These are phyloP conservation scores for Perdix hodgsoniae DNA, from an alignment of 2,797 vertebrate genomes.

Conservation along the genomic window DNA sequence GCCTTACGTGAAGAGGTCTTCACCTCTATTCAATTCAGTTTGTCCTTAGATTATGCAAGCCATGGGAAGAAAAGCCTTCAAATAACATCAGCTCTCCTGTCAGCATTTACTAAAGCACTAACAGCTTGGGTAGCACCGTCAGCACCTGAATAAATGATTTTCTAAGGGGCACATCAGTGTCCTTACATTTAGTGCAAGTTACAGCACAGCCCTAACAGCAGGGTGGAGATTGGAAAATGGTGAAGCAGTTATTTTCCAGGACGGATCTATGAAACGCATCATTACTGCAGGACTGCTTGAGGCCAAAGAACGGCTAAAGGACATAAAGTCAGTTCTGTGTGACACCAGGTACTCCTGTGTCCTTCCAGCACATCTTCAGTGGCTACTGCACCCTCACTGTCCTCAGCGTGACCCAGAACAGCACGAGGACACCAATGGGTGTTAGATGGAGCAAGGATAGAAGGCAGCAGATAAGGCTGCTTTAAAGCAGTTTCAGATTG, in stretches of 20 bases:
- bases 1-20: neutral
- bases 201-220: rapidly evolving
- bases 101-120: neutral
- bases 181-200: neutral
- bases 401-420: neutral
- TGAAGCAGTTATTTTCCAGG: neutral
- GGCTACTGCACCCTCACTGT: neutral
- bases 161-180: neutral
- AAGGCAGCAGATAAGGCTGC: too few species aligned
- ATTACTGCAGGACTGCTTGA: neutral
- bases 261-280: neutral
- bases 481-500: too few species aligned
- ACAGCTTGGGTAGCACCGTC: neutral
- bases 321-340: neutral
- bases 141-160: neutral
- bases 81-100: neutral
- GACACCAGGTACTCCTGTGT: neutral
- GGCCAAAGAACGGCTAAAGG: neutral
- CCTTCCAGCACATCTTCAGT: neutral
- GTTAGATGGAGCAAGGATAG: too few species aligned
- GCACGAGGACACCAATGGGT: neutral
- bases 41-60: neutral
- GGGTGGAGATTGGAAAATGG: neutral
- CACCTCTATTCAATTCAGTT: too few species aligned
- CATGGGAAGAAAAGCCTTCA: neutral